A percentile compares a stretch with the other conserved stretches of the same genome.
Conservation (phyloP, 2,797 vertebrate genomes). For the Hydrolagus colliei region DNA sequence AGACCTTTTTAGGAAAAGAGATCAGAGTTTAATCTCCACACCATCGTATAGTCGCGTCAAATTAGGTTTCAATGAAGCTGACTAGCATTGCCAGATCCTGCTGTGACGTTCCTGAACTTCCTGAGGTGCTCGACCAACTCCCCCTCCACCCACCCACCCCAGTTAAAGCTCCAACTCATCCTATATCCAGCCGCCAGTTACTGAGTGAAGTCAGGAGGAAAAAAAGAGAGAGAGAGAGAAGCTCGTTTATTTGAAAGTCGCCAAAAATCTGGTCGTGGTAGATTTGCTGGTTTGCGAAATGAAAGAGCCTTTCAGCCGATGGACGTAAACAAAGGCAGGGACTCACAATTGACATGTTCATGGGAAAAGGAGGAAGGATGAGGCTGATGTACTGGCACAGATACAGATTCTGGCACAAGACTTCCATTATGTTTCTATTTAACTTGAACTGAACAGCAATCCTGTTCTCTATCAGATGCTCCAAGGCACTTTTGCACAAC, state of each 20-base stretch:
- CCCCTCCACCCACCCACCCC: background rate
- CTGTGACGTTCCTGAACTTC: constrained; percentile 2
- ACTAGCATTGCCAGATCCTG: background rate
- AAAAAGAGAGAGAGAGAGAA: background rate
- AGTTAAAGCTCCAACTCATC: constrained; percentile 8
- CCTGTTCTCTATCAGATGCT: constrained; percentile 14
- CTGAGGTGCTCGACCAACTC: background rate
- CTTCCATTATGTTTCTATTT: constrained; percentile 8
- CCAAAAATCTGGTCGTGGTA: background rate
- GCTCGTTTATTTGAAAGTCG: background rate
- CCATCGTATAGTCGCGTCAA: constrained; percentile 26
- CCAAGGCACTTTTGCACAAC: background rate
- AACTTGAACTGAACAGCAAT: background rate
- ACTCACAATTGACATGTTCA: constrained; percentile 21
- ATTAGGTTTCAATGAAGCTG: constrained; percentile 19
- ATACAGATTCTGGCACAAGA: background rate
- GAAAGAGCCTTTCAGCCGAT: constrained; percentile 15
- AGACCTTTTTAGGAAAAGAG: background rate
- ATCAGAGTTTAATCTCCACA: constrained; percentile 12
- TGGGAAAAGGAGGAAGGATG: background rate
- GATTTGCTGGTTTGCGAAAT: background rate
- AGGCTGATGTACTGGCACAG: constrained; percentile 17
- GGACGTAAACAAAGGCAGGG: background rate
- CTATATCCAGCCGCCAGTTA: background rate
- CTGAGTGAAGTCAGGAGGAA: constrained; percentile 12